Percentiles rank a stretch among this genome's conserved stretches.
Conservation (phyloP, 1,140 invertebrate species). For the Panagrolaimus sp. region DNA sequence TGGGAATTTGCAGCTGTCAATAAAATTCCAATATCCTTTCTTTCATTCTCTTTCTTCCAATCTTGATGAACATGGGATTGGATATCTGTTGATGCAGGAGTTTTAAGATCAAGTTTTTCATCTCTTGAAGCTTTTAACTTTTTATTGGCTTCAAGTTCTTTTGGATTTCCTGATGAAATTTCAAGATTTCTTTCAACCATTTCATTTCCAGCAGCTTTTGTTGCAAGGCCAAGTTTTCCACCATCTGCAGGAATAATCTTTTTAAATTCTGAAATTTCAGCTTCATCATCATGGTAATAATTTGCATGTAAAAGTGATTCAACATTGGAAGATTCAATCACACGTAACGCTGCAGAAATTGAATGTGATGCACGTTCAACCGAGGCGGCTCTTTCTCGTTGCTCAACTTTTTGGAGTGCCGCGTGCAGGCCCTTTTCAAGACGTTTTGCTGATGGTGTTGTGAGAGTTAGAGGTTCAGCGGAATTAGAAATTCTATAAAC, state of each 20-base stretch:
- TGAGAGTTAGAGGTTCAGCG: not conserved
- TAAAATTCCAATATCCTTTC: conserved; percentile 8
- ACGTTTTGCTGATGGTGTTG: not conserved
- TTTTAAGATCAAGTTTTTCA: not conserved
- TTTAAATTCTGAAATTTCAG: conserved; percentile 27
- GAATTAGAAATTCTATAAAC: not conserved
- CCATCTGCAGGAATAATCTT: conserved; percentile 37
- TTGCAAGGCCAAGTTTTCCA: conserved; percentile 32
- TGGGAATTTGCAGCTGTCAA: not conserved
- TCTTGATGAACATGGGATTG: not conserved
- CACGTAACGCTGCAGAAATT: conserved; percentile 3
- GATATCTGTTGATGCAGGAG: not conserved
- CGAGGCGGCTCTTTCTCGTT: conserved; percentile 17
- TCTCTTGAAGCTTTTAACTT: not conserved
- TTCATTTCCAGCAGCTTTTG: conserved; percentile 37
- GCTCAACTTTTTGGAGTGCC: conserved; percentile 18
- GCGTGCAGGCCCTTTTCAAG: conserved; percentile 26
- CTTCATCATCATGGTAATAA: conserved; percentile 20
- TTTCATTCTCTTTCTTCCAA: not conserved
- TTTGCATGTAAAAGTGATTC: conserved; percentile 23
- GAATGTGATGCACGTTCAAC: conserved; percentile 7
- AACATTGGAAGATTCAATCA: conserved; percentile 6
- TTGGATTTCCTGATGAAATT: not conserved
- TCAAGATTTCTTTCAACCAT: conserved; percentile 9
- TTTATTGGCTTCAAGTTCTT: not conserved